Base-by-base conservation (phyloP, 2,888 invertebrate species). In the Fabriciana adippe region DNA sequence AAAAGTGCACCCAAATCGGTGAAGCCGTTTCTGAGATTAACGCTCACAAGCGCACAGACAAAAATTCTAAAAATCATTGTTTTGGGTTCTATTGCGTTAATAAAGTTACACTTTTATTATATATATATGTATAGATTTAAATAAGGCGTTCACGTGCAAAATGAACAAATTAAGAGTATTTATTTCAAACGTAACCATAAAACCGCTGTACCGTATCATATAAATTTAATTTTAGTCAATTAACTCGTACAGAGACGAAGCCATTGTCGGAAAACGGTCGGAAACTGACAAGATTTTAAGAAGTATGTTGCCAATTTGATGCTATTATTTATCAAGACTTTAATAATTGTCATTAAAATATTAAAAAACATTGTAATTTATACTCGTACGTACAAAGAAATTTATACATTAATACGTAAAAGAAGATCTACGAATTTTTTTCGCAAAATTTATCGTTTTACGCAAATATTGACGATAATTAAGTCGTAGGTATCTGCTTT, bases 241-340 rank as follows among this genome's bases (percentile, higher is more conserved):
- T 57, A 57, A 8, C 57, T 14, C 18, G 15, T 57, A 13, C 13
- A 53, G 11, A 53, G 51, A 13, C 18, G 53, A 13, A 21, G n/a
- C 15, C 45, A 26, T 21, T 57, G 57, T 47, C 21, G 57, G 47
- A 57, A 57, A 57, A 57, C 45, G 45, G 56, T 45, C 56, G 56
- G 56, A 57, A 57, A 11, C 55, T 55, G 55, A n/a, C 55, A 31
- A 45, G 21, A 18, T 21, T 8, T 3, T 26, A 45, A 45, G 45
- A 57, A 57, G 47, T 57, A 45, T 57, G 3, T 26, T 26, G 15
- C 57, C 21, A 4, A 14, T 45, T 45, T 8, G 6, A 45, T 45
- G 41, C 18, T 14, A 56, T 56, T 56, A 57, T 8, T 26, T n/a
- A 57, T 21, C 47, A n/a, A 47, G 18, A 56, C 15, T 11, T 2